These are phyloP conservation scores for Xylocampa areola DNA, from an alignment of 2,888 invertebrate genomes.

Conservation along the genomic window DNA sequence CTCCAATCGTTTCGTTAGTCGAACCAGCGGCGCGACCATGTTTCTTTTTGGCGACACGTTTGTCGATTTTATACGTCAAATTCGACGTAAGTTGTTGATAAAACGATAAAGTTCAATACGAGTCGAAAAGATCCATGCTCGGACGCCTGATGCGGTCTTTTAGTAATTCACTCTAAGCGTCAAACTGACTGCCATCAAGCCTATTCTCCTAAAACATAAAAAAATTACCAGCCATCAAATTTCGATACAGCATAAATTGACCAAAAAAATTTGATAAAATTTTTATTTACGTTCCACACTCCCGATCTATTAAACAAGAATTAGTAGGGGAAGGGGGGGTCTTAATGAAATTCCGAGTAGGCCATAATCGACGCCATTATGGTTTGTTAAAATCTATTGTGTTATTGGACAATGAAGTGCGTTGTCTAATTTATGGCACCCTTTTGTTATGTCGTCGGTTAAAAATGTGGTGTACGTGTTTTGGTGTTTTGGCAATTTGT, in stretches of 20 bases:
- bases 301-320: slow-evolving; percentile 44
- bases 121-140: too few relatives aligned
- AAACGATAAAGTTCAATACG: too few relatives aligned
- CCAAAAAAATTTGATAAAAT: slow-evolving; percentile 25
- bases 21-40: too few relatives aligned
- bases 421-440: slow-evolving; percentile 69
- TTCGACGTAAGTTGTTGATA: too few relatives aligned
- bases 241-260: slow-evolving; percentile 6
- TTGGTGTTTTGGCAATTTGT: slow-evolving; percentile 12
- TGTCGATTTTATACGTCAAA: too few relatives aligned
- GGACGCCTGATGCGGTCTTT: too few relatives aligned
- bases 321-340: slow-evolving; percentile 61
- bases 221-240: slow-evolving; percentile 1
- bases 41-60: too few relatives aligned
- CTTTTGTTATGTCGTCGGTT: slow-evolving; percentile 49
- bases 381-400: slow-evolving; percentile 84
- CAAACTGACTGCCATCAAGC: background rate
- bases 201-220: background rate
- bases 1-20: too few relatives aligned
- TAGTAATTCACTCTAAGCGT: too few relatives aligned
- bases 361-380: slow-evolving; percentile 79
- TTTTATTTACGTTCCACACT: slow-evolving; percentile 44
- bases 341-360: slow-evolving; percentile 81
- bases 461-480: slow-evolving; percentile 21
- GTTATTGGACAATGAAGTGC: slow-evolving; percentile 74